These are phyloP conservation scores for Protonibea diacanthus DNA, from an alignment of 2,797 vertebrate species.

Conservation along the genomic window DNA sequence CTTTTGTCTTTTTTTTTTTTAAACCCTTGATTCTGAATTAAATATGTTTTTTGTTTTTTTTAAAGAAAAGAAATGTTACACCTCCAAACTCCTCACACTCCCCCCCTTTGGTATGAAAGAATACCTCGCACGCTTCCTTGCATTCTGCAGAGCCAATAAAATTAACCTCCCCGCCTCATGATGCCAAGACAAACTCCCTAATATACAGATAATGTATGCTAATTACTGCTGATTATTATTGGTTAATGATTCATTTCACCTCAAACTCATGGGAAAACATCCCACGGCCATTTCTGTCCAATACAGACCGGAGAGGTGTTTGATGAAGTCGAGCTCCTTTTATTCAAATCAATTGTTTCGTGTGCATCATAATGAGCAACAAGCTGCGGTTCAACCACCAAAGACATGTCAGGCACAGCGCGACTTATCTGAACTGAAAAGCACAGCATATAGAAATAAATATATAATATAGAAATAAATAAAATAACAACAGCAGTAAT, in stretches of 20 bases:
- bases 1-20: not conserved
- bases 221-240: conserved; percentile 75
- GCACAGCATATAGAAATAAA: not conserved
- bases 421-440: not conserved
- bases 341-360: conserved; percentile 54
- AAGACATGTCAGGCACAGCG: conserved; percentile 12
- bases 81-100: conserved; percentile 15
- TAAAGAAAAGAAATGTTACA: conserved; percentile 4
- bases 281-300: conserved; percentile 57
- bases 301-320: conserved; percentile 38
- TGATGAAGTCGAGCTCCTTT: conserved; percentile 56
- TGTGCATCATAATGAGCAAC: conserved; percentile 35
- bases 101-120: not conserved
- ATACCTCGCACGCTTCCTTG: not conserved
- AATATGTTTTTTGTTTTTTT: not conserved
- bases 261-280: conserved; percentile 42
- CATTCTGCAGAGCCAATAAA: conserved; percentile 31
- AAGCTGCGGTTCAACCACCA: conserved; percentile 2
- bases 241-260: conserved; percentile 68
- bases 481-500: conserved; percentile 3
- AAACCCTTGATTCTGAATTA: not conserved
- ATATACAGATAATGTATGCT: conserved; percentile 64
- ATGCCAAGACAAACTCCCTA: conserved; percentile 51
- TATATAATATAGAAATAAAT: not conserved
- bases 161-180: conserved; percentile 12